These are phyloP conservation scores for Plusia festucae DNA, from an alignment of 2,888 invertebrate genomes.

Conservation along the genomic window DNA sequence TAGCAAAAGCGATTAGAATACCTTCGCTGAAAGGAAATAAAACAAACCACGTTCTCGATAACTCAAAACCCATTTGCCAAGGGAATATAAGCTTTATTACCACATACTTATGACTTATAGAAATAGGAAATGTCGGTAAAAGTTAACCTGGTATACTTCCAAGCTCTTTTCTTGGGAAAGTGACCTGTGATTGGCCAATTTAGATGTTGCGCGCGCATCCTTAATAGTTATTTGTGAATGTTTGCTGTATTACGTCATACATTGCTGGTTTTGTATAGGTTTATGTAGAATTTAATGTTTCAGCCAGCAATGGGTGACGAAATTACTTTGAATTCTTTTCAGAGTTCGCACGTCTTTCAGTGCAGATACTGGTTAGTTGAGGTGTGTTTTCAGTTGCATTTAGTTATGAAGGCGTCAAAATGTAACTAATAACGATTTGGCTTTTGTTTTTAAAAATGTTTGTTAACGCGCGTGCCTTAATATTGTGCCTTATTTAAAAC, in stretches of 20 bases:
- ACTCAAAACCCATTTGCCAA: neutral
- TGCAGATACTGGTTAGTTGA: slow-evolving; percentile 53
- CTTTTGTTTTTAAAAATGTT: slow-evolving; percentile 21
- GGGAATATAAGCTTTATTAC: slow-evolving; percentile 7
- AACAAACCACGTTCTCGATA: slow-evolving; percentile 18
- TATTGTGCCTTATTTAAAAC: slow-evolving; percentile 11
- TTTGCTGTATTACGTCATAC: slow-evolving; percentile 17
- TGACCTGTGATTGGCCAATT: slow-evolving; percentile 69
- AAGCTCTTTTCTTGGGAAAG: slow-evolving; percentile 67
- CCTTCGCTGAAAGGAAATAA: slow-evolving; percentile 19
- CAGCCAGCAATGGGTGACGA: slow-evolving; percentile 25
- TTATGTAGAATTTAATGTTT: neutral
- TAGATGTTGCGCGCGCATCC: slow-evolving; percentile 71
- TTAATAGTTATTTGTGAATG: slow-evolving; percentile 10
- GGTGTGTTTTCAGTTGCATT: slow-evolving; percentile 48
- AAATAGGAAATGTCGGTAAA: slow-evolving; percentile 16
- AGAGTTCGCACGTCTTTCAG: slow-evolving; percentile 29
- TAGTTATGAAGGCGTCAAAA: slow-evolving; percentile 46
- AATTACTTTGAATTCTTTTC: slow-evolving; percentile 5
- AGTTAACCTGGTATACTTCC: slow-evolving; percentile 52
- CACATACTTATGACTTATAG: rapidly evolving
- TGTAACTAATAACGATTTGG: slow-evolving; percentile 24
- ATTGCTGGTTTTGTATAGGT: slow-evolving; percentile 20
- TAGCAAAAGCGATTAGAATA: slow-evolving; percentile 26
- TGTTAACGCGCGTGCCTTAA: slow-evolving; percentile 39